These are phyloP conservation scores for Turdus rufiventris DNA, from an alignment of 2,113 vertebrate genomes.

Conservation along the genomic window DNA sequence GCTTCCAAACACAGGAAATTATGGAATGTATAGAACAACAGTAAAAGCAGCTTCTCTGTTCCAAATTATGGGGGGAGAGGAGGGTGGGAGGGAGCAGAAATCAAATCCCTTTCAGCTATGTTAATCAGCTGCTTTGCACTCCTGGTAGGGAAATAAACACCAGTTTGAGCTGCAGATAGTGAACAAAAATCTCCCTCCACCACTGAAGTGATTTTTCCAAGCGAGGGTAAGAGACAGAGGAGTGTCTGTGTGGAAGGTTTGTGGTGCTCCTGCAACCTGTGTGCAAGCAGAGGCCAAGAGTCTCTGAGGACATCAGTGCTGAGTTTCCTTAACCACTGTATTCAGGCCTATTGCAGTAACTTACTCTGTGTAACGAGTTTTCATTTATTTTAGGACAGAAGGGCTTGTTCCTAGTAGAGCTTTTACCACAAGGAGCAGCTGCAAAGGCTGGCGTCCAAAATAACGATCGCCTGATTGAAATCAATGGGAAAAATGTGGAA, in stretches of 20 bases:
- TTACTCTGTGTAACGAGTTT: neutral
- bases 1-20: neutral
- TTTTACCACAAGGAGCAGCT: slow-evolving; percentile 76
- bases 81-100: neutral
- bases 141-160: neutral
- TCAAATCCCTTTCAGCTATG: neutral
- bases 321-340: neutral
- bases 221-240: neutral
- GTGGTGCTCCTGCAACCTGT: neutral
- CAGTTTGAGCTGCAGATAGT: neutral
- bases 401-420: slow-evolving; percentile 80
- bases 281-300: neutral
- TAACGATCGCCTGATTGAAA: slow-evolving; percentile 83
- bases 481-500: slow-evolving; percentile 88
- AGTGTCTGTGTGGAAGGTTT: neutral
- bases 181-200: neutral
- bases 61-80: neutral
- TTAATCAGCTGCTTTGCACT: neutral
- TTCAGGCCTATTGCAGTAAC: neutral
- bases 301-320: neutral
- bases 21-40: neutral
- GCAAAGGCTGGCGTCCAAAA: slow-evolving; percentile 81
- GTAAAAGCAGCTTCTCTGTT: neutral
- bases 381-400: slow-evolving; percentile 70
- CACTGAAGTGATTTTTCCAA: neutral